Evolutionary conservation across 2,113 vertebrate genomes (phyloP).

Genomic region (Gavialis gangeticus): DNA sequence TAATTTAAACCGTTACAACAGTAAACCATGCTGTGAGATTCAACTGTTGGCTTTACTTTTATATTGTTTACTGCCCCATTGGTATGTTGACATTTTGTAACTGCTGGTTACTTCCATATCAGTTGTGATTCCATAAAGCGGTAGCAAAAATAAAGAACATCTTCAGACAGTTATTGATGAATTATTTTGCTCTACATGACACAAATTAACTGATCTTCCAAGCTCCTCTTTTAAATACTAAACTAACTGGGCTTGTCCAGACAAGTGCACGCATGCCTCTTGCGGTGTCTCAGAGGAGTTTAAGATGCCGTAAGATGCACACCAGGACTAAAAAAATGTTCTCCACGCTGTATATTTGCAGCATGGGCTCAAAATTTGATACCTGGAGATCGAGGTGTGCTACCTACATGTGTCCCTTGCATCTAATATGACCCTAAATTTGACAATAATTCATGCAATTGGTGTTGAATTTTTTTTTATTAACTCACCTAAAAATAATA

Average conservation of each 20-base stretch:
- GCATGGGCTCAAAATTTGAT: too few relatives aligned
- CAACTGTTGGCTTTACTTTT: conserved; percentile 42
- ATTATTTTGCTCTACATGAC: neutral
- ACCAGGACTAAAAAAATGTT: too few relatives aligned
- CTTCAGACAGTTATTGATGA: neutral
- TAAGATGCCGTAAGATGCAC: too few relatives aligned
- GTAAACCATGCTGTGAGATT: conserved; percentile 46
- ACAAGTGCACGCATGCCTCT: too few relatives aligned
- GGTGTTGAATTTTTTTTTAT: neutral
- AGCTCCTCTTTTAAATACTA: neutral
- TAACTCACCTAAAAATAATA: neutral
- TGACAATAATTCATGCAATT: neutral
- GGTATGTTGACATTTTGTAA: conserved; percentile 61
- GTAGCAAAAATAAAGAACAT: conserved; percentile 39
- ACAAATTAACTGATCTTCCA: neutral
- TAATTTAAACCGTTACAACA: conserved; percentile 67
- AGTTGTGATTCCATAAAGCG: conserved; percentile 40
- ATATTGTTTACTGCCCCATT: conserved; percentile 58
- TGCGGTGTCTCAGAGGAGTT: too few relatives aligned
- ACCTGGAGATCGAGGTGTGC: too few relatives aligned
- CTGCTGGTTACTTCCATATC: conserved; percentile 54
- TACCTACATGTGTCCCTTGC: too few relatives aligned
- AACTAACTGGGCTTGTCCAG: neutral
- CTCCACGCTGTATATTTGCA: too few relatives aligned
- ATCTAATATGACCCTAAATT: neutral